Conservation (phyloP, 1,140 invertebrate genomes). For the Heliconius congener region DNA sequence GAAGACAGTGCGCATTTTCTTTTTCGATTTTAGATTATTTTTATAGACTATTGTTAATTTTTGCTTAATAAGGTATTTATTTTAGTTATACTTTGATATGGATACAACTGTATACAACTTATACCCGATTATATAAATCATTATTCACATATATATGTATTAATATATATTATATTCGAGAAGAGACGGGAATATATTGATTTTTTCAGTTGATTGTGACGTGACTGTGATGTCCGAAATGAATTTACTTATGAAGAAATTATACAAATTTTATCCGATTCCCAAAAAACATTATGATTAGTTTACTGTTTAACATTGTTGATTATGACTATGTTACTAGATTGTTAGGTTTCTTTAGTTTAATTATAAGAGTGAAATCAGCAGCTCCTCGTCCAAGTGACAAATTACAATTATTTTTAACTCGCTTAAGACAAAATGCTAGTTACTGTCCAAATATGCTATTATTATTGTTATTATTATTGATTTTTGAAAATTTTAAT, state of each 20-base stretch:
- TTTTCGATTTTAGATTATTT: slow-evolving; percentile 60
- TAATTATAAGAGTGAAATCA: slow-evolving; percentile 66
- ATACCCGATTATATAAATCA: slow-evolving; percentile 49
- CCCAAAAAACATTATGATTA: slow-evolving; percentile 32
- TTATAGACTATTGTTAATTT: slow-evolving; percentile 71
- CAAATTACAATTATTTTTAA: slow-evolving; percentile 49
- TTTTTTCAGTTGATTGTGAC: slow-evolving; percentile 39
- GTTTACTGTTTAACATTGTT: slow-evolving; percentile 39
- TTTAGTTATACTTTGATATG: slow-evolving; percentile 79
- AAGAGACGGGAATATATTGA: slow-evolving; percentile 36
- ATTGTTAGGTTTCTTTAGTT: slow-evolving; percentile 62
- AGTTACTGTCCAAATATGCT: slow-evolving; percentile 36
- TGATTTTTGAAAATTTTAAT: slow-evolving; percentile 17
- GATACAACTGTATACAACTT: slow-evolving; percentile 79
- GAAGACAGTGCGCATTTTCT: slow-evolving; percentile 71
- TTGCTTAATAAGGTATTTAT: slow-evolving; percentile 80
- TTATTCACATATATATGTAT: slow-evolving; percentile 39
- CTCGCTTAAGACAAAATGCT: slow-evolving; percentile 53
- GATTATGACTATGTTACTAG: slow-evolving; percentile 58
- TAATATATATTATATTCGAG: slow-evolving; percentile 47
- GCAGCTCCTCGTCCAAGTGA: slow-evolving; percentile 66
- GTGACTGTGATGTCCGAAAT: slow-evolving; percentile 50
- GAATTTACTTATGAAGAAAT: slow-evolving; percentile 58
- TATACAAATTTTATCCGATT: slow-evolving; percentile 55
- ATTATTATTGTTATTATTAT: slow-evolving; percentile 18